Conservation (phyloP, 2,888 invertebrate species). For the Ommatoiulus sabulosus region DNA sequence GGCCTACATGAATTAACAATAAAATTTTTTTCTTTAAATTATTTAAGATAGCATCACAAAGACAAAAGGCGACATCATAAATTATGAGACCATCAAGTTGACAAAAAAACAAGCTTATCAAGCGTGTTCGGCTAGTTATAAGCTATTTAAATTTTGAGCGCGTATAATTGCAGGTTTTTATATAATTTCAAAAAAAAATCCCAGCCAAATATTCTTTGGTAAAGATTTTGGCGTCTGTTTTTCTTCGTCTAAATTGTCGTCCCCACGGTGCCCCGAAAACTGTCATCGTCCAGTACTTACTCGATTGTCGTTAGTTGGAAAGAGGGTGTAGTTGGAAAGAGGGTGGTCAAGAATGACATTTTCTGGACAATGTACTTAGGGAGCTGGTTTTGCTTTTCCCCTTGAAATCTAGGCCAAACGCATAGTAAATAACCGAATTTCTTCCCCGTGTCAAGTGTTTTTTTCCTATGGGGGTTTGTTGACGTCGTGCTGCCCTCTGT, state of each 20-base stretch:
- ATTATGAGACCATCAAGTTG: constrained; percentile 4
- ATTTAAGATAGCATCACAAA: constrained; percentile 32
- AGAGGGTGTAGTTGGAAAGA: no score
- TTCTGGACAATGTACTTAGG: constrained; percentile 47
- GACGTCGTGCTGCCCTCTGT: constrained; percentile 47
- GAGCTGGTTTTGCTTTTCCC: constrained; percentile 27
- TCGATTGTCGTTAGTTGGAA: constrained; percentile 37
- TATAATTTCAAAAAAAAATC: background rate
- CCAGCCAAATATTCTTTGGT: background rate
- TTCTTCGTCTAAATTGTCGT: background rate
- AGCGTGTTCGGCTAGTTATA: background rate
- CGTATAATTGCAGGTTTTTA: background rate
- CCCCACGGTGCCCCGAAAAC: background rate
- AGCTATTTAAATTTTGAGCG: constrained; percentile 22
- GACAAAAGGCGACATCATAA: constrained; percentile 47
- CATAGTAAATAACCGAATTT: constrained; percentile 25
- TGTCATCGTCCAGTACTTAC: constrained; percentile 12
- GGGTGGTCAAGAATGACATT: constrained; percentile 45
- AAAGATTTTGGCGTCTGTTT: background rate
- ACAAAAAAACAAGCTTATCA: constrained; percentile 12
- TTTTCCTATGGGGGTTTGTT: background rate
- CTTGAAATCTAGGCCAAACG: constrained; percentile 32
- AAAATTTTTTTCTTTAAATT: constrained; percentile 3
- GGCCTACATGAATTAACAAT: constrained; percentile 41
- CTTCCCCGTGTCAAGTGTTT: background rate